Percentiles rank a stretch among this genome's conserved stretches.
Conservation (phyloP, 2,797 vertebrate genomes). For the Typhlichthys subterraneus region DNA sequence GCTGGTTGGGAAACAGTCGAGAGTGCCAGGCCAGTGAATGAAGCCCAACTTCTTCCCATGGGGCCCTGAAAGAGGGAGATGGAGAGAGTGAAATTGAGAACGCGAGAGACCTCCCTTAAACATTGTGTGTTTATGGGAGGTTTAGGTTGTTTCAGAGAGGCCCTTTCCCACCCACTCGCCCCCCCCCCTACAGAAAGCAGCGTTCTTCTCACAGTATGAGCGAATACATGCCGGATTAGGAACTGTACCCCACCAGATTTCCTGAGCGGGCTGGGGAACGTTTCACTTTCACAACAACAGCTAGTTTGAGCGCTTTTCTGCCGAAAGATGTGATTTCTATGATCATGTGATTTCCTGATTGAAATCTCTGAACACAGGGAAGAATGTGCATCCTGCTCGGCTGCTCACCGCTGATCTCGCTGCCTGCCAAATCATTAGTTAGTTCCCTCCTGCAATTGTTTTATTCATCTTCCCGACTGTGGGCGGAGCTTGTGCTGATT, state of each 20-base stretch:
- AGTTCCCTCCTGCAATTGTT: too few relatives aligned
- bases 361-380: background rate
- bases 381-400: background rate
- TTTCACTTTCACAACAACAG: too few relatives aligned
- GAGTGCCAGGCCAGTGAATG: constrained; percentile 67
- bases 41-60: constrained; percentile 76
- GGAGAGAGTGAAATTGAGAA: constrained; percentile 7
- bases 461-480: too few relatives aligned
- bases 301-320: background rate
- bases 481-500: too few relatives aligned
- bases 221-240: constrained; percentile 54
- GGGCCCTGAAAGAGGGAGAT: constrained; percentile 64
- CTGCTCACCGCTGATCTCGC: too few relatives aligned
- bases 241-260: too few relatives aligned
- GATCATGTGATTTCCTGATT: background rate
- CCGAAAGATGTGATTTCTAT: background rate
- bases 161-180: constrained; percentile 46
- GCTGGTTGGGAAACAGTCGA: constrained; percentile 55
- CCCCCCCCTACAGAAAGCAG: constrained; percentile 49
- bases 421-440: too few relatives aligned
- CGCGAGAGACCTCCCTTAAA: constrained; percentile 9
- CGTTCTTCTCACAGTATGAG: constrained; percentile 65
- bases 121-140: too few relatives aligned
- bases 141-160: constrained; percentile 47
- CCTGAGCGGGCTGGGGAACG: too few relatives aligned